Evolutionary conservation across 2,113 vertebrate genomes (phyloP).

Genomic region (Irena cyanogastra): DNA sequence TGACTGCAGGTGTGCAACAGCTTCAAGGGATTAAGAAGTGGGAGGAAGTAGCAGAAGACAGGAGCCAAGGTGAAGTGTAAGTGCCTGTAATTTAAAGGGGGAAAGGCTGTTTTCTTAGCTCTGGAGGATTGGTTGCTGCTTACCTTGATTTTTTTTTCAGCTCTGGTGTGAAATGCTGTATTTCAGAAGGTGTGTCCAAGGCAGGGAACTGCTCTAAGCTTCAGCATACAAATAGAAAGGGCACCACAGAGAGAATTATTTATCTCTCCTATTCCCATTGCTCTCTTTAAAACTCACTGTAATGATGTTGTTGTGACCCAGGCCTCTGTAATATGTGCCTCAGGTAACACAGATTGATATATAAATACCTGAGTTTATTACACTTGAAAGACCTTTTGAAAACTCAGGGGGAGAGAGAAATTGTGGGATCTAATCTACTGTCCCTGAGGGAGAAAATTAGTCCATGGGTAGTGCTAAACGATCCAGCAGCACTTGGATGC

Average conservation of each 20-base stretch:
- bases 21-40: slow-evolving; percentile 22
- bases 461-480: not conserved
- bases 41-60: slow-evolving; percentile 4
- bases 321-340: slow-evolving; percentile 9
- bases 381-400: slow-evolving; percentile 39
- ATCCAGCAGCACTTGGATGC: not conserved
- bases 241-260: slow-evolving; percentile 1
- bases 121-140: not conserved
- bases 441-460: slow-evolving; percentile 45
- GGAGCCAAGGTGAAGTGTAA: slow-evolving; percentile 7
- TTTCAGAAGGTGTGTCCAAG: slow-evolving; percentile 35
- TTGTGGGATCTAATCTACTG: slow-evolving; percentile 27
- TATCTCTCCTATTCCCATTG: slow-evolving; percentile 33
- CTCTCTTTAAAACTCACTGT: slow-evolving; percentile 23
- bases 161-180: not conserved
- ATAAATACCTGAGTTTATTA: slow-evolving; percentile 53
- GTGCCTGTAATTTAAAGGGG: slow-evolving; percentile 8
- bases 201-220: slow-evolving; percentile 7
- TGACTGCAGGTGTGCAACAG: slow-evolving; percentile 16
- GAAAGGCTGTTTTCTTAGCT: not conserved
- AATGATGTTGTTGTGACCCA: slow-evolving; percentile 37
- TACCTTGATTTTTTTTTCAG: not conserved
- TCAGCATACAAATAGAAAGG: slow-evolving; percentile 31
- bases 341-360: slow-evolving; percentile 47
- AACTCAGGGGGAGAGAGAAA: not conserved